These are phyloP conservation scores for Trematomus loennbergii DNA, from an alignment of 2,113 vertebrate genomes.

Conservation along the genomic window DNA sequence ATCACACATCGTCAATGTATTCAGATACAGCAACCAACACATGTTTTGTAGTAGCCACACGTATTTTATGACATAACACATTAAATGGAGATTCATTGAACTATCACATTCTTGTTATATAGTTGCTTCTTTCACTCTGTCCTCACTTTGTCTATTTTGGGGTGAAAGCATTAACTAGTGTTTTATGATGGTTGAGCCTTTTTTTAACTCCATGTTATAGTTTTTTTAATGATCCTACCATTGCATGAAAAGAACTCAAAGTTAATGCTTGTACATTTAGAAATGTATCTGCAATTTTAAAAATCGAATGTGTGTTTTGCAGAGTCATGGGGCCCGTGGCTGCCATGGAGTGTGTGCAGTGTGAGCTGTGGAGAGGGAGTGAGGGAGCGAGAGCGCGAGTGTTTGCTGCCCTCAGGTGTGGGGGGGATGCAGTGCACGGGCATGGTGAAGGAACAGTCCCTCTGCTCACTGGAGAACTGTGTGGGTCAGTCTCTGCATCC, in stretches of 20 bases:
- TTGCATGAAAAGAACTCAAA: neutral
- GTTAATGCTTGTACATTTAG: neutral
- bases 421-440: constrained; percentile 86
- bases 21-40: neutral
- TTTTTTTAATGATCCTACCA: too few relatives aligned
- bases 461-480: constrained; percentile 93
- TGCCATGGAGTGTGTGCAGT: constrained; percentile 93
- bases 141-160: neutral
- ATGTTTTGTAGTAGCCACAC: neutral
- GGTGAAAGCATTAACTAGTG: constrained; percentile 3
- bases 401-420: constrained; percentile 85
- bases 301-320: neutral
- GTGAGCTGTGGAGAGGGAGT: constrained; percentile 92
- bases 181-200: neutral
- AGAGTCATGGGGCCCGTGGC: constrained; percentile 91
- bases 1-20: neutral
- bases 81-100: neutral
- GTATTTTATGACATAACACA: neutral
- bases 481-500: constrained; percentile 79
- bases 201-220: neutral
- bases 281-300: neutral
- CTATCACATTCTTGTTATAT: neutral
- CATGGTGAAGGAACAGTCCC: constrained; percentile 87
- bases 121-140: neutral
- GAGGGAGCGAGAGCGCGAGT: constrained; percentile 89